Evolutionary conservation across 2,888 invertebrate genomes (phyloP).

Genomic region (Meiosimyza decipiens): DNA sequence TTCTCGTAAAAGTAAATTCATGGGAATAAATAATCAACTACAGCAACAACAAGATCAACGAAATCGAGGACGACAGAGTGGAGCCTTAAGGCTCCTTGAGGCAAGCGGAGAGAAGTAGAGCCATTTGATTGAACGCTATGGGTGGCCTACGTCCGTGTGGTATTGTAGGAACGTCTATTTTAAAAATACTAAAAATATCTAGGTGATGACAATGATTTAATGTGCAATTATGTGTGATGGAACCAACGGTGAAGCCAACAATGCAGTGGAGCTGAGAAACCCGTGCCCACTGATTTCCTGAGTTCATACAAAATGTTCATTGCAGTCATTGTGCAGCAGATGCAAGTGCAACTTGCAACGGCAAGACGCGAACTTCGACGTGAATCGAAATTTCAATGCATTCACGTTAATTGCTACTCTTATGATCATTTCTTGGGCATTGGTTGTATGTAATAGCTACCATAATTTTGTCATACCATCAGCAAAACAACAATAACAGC

Average conservation of each 20-base stretch:
- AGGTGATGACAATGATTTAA: constrained; percentile 50
- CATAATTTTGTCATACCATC: not conserved
- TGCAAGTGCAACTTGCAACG: too few species aligned
- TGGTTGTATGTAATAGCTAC: too few species aligned
- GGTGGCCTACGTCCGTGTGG: constrained; percentile 43
- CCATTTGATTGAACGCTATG: constrained; percentile 47
- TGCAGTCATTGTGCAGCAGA: not conserved
- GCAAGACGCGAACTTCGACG: not conserved
- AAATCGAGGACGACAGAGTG: not conserved
- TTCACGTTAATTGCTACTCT: not conserved
- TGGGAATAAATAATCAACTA: constrained; percentile 48
- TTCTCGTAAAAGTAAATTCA: constrained; percentile 41
- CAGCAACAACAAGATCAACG: constrained; percentile 2
- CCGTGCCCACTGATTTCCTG: not conserved
- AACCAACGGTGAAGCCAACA: not conserved
- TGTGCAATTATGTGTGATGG: constrained; percentile 20
- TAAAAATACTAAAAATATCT: constrained; percentile 47
- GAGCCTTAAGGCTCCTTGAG: constrained; percentile 2
- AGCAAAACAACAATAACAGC: not conserved
- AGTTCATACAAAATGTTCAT: not conserved
- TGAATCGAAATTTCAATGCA: constrained; percentile 15
- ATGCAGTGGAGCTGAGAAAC: not conserved
- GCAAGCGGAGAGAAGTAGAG: not conserved
- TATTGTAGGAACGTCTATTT: constrained; percentile 22
- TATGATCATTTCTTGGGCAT: not conserved